A percentile compares a stretch with the other conserved stretches of the same genome.
These are phyloP conservation scores for Tipula unca DNA, from an alignment of 2,888 invertebrate species.

Conservation along the genomic window DNA sequence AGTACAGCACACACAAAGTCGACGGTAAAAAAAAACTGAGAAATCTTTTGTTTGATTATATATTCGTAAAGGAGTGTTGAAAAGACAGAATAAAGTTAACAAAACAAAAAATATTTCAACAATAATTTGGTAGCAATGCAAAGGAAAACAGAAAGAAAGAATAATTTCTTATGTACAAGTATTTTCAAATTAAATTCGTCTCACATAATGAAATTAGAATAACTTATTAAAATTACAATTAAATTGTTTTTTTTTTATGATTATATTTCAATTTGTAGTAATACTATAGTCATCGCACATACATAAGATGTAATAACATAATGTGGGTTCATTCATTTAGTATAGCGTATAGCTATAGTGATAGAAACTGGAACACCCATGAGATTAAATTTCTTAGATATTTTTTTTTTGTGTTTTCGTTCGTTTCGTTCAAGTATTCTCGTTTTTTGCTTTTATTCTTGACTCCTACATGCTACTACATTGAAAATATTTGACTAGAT, in stretches of 20 bases:
- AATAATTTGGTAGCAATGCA: not conserved
- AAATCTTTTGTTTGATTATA: not conserved
- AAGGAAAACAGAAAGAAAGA: not conserved
- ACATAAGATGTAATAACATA: not conserved
- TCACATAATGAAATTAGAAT: conserved; percentile 8
- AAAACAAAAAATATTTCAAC: not conserved
- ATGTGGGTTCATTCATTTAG: conserved; percentile 8
- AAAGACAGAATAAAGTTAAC: not conserved
- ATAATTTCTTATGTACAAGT: not conserved
- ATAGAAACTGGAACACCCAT: not conserved
- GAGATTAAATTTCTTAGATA: not conserved
- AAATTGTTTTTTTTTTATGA: not conserved
- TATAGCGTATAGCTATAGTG: not conserved
- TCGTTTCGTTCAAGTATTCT: not conserved
- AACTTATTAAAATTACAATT: conserved; percentile 14
- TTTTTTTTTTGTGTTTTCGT: not conserved
- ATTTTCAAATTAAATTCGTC: not conserved
- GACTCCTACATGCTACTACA: not conserved
- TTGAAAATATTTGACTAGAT: not conserved
- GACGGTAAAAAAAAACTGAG: not conserved
- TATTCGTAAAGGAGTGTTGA: not conserved
- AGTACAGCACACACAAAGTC: not conserved
- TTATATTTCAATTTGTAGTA: conserved; percentile 2
- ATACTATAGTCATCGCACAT: not conserved
- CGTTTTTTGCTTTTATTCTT: not conserved